A percentile compares a stretch with the other conserved stretches of the same genome.
These are phyloP conservation scores for Tragelaphus strepsiceros DNA, from an alignment of 2,113 vertebrate genomes.

Conservation along the genomic window DNA sequence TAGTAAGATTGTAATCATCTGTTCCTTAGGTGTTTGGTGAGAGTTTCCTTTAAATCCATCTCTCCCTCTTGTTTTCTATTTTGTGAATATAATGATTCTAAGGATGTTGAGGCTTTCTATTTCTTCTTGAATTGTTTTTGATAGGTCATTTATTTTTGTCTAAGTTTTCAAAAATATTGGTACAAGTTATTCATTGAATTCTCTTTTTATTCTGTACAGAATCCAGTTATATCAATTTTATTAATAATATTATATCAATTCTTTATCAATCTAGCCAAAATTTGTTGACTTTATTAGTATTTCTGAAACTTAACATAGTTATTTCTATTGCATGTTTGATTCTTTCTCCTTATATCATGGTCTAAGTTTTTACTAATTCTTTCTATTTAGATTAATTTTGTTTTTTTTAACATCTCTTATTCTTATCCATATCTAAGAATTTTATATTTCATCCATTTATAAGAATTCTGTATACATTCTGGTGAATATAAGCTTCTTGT, in stretches of 20 bases:
- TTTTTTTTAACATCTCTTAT: background rate
- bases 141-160: background rate
- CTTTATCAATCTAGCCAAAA: background rate
- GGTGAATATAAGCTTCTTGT: background rate
- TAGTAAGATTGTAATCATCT: background rate
- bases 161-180: background rate
- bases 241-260: background rate
- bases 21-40: background rate
- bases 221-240: background rate
- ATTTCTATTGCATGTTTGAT: background rate
- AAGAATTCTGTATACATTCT: background rate
- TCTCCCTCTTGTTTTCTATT: background rate
- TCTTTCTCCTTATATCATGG: background rate
- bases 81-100: background rate
- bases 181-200: background rate
- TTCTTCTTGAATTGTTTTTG: constrained; percentile 27
- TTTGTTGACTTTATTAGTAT: background rate
- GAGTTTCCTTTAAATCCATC: background rate
- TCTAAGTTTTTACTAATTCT: background rate
- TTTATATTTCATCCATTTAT: background rate
- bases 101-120: background rate
- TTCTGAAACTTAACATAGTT: constrained; percentile 19
- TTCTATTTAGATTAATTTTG: background rate
- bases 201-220: background rate
- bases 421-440: background rate